These are phyloP conservation scores for Catharus minimus DNA, from an alignment of 2,113 vertebrate species.

Conservation along the genomic window DNA sequence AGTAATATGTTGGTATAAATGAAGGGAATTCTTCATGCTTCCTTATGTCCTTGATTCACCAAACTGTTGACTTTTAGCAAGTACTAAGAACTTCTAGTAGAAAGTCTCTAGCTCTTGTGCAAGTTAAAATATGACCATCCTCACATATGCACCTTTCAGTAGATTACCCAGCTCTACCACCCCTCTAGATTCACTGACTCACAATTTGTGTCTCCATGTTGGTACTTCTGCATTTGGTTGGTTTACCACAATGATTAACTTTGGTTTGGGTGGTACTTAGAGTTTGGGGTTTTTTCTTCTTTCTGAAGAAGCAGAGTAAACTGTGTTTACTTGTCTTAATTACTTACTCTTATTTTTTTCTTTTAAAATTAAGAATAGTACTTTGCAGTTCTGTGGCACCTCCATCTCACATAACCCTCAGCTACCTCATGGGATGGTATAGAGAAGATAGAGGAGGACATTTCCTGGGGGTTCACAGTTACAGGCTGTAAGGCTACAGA, in stretches of 20 bases:
- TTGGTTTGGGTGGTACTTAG: neutral
- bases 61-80: neutral
- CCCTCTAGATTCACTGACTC: neutral
- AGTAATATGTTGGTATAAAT: neutral
- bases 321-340: neutral
- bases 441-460: neutral
- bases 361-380: neutral
- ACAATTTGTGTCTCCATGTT: neutral
- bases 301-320: neutral
- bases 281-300: fast-evolving
- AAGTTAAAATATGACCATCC: neutral
- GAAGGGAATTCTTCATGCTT: neutral
- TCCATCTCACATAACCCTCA: neutral
- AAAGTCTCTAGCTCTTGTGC: neutral
- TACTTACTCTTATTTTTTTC: neutral
- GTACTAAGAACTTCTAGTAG: neutral
- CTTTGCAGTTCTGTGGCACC: neutral
- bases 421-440: neutral
- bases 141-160: neutral
- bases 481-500: neutral
- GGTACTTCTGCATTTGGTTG: neutral
- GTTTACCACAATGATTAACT: neutral
- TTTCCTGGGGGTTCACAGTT: neutral
- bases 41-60: neutral
- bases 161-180: neutral